Evolutionary conservation across 2,113 vertebrate genomes (phyloP).

Genomic region (Lynx canadensis): DNA sequence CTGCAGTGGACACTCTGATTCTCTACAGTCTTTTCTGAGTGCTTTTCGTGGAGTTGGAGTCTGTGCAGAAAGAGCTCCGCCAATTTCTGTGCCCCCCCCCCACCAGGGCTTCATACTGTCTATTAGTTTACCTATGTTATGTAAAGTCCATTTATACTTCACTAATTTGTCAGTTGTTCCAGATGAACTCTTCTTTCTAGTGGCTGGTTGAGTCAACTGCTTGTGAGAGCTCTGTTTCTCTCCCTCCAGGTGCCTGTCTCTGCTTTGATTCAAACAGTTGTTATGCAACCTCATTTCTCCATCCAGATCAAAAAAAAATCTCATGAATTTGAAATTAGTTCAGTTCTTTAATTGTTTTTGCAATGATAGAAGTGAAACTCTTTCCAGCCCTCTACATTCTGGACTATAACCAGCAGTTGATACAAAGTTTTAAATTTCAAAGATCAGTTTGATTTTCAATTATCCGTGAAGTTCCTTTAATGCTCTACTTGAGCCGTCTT

Average conservation of each 20-base stretch:
- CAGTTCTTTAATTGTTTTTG: neutral
- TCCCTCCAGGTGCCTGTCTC: neutral
- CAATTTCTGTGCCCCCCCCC: neutral
- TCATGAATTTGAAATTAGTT: neutral
- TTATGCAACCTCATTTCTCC: neutral
- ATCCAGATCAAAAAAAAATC: neutral
- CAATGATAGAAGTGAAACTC: neutral
- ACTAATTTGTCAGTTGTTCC: neutral
- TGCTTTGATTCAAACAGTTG: neutral
- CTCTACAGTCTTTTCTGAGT: neutral
- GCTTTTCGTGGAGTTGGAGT: neutral
- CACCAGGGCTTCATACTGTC: neutral
- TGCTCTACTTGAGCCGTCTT: neutral
- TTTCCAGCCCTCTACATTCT: neutral
- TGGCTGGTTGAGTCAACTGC: neutral
- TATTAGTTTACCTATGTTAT: neutral
- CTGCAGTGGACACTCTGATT: neutral
- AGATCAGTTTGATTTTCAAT: neutral
- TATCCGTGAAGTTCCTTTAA: neutral
- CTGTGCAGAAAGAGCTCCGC: neutral
- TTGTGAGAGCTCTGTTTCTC: neutral
- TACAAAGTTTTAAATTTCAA: neutral
- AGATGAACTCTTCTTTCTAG: neutral
- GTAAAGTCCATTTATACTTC: neutral
- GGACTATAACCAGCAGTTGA: neutral